A percentile compares a stretch with the other conserved stretches of the same genome.
These are phyloP conservation scores for Lithobates sylvaticus DNA, from an alignment of 2,797 vertebrate species.

Conservation along the genomic window DNA sequence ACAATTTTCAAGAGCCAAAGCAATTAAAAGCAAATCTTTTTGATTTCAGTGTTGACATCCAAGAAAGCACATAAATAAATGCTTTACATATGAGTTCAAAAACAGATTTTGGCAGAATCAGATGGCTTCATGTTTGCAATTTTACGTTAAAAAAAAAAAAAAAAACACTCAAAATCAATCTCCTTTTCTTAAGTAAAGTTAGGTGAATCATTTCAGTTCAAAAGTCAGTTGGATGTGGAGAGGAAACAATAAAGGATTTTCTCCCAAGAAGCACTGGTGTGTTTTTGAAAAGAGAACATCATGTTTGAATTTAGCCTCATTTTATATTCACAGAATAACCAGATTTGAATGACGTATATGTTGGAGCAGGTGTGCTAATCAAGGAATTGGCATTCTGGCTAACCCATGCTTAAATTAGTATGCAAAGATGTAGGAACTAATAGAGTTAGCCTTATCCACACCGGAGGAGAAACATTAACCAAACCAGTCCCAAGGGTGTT, in stretches of 20 bases:
- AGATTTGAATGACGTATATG: not conserved
- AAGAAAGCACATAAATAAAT: not conserved
- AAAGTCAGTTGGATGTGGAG: not conserved
- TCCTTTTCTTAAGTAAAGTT: not conserved
- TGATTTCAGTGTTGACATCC: not conserved
- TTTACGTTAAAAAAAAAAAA: not conserved
- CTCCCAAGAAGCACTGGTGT: no score
- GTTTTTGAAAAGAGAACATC: no score
- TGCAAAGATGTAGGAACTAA: not conserved
- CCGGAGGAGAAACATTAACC: not conserved
- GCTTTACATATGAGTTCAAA: not conserved
- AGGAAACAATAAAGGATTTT: no score
- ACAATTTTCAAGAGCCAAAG: no score
- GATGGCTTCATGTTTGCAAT: not conserved
- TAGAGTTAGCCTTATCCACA: not conserved
- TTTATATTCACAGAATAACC: not conserved
- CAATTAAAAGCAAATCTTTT: no score
- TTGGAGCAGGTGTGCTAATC: not conserved
- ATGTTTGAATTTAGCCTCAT: not conserved
- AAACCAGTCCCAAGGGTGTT: conserved; percentile 41
- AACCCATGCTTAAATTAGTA: not conserved
- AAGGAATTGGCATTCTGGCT: not conserved
- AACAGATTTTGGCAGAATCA: not conserved
- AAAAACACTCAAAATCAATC: no score
- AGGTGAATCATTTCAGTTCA: not conserved